phyloP scores from a whole-genome alignment of 2,888 invertebrate genomes.

The Spilarctia lutea region DNA sequence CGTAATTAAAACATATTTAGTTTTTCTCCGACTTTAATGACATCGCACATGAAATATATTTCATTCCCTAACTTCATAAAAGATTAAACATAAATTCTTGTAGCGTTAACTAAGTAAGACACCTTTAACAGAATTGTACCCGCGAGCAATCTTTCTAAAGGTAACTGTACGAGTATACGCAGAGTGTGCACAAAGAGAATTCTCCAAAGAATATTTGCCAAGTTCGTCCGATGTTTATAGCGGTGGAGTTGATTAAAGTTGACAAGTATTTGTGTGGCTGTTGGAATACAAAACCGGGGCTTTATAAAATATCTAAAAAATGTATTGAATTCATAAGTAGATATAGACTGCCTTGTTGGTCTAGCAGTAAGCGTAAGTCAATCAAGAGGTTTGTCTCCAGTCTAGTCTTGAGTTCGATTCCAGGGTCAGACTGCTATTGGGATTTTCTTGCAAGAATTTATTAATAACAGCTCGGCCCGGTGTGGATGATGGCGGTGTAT shows the following conservation, averaged over 20 bases:
- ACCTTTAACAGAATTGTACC: slow-evolving; percentile 20
- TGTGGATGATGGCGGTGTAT: too few species aligned
- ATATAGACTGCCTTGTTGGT: too few species aligned
- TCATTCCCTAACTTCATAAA: background rate
- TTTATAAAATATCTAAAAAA: background rate
- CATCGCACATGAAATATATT: background rate
- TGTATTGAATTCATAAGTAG: background rate
- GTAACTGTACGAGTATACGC: slow-evolving; percentile 9
- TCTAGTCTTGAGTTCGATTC: too few species aligned
- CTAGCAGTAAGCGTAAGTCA: too few species aligned
- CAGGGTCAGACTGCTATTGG: too few species aligned
- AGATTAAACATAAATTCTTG: slow-evolving; percentile 9
- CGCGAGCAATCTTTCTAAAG: slow-evolving; percentile 14
- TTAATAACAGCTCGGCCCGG: too few species aligned
- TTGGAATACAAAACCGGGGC: background rate
- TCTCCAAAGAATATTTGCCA: slow-evolving; percentile 16
- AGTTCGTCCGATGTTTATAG: slow-evolving; percentile 12
- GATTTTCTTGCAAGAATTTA: too few species aligned
- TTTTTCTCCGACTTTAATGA: background rate
- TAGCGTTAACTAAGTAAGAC: slow-evolving; percentile 19
- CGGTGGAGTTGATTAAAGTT: slow-evolving; percentile 1
- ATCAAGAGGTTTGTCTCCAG: too few species aligned
- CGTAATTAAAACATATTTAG: background rate
- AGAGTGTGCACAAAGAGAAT: slow-evolving; percentile 15
- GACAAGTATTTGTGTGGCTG: slow-evolving; percentile 5